These are phyloP conservation scores for Acanthacorydalis orientalis DNA, from an alignment of 2,888 invertebrate species.

Conservation along the genomic window DNA sequence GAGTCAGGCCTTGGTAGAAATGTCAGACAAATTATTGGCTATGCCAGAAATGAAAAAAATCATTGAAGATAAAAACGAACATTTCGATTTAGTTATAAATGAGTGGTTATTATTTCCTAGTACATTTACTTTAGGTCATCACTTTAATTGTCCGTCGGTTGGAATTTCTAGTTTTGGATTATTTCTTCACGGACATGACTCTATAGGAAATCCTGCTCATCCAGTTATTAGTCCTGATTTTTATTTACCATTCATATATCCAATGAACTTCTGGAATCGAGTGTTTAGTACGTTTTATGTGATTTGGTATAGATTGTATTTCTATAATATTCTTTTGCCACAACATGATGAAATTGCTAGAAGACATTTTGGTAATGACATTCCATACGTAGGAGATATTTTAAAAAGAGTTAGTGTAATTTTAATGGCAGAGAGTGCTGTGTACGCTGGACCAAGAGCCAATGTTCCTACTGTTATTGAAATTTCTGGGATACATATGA, in stretches of 20 bases:
- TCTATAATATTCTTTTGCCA: conserved; percentile 5
- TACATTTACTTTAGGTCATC: conserved; percentile 11
- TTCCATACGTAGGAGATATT: conserved; percentile 8
- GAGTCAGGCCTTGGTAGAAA: conserved; percentile 7
- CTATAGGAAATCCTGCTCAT: conserved; percentile 12
- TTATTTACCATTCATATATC: background rate
- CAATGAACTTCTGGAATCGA: background rate
- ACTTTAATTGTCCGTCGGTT: conserved; percentile 16
- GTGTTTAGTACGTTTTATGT: background rate
- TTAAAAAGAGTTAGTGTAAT: conserved; percentile 18
- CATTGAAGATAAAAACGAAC: conserved; percentile 5
- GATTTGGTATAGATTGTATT: conserved; percentile 4
- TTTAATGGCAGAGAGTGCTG: conserved; percentile 22
- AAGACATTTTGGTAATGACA: conserved; percentile 8
- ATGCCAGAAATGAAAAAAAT: conserved; percentile 8
- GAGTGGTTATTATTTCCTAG: conserved; percentile 12
- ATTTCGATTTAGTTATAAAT: conserved; percentile 17
- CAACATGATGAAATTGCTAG: conserved; percentile 7
- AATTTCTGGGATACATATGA: conserved; percentile 24
- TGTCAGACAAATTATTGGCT: conserved; percentile 8
- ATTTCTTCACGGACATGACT: conserved; percentile 3
- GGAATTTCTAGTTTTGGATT: conserved; percentile 10
- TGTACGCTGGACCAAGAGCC: conserved; percentile 21
- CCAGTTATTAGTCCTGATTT: conserved; percentile 9
- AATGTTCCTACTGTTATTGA: conserved; percentile 22